Conservation (phyloP, 1,140 invertebrate genomes). For the Stegodyphus mimosarum region DNA sequence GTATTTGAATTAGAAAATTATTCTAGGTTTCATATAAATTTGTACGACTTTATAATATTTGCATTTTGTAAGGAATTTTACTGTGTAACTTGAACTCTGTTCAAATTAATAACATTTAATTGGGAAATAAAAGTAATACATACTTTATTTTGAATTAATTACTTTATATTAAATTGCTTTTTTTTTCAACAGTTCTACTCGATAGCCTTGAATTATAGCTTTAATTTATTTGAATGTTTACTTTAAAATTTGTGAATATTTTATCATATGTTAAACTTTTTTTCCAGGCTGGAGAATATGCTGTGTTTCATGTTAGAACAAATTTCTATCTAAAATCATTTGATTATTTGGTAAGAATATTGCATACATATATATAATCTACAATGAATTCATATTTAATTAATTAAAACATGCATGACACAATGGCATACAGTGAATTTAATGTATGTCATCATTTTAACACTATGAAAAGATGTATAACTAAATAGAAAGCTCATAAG, state of each 20-base stretch:
- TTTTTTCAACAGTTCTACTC: background rate
- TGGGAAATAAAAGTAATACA: background rate
- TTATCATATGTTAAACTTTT: background rate
- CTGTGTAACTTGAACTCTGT: no score
- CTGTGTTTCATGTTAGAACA: conserved; percentile 69
- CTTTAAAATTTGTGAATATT: background rate
- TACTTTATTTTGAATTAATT: background rate
- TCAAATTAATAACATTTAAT: background rate
- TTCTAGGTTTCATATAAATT: no score
- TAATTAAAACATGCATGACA: no score
- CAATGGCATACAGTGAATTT: no score
- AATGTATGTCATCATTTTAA: no score
- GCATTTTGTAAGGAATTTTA: no score
- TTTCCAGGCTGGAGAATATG: conserved; percentile 68
- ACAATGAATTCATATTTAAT: no score
- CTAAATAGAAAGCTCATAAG: no score
- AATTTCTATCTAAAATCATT: conserved; percentile 70
- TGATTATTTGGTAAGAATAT: conserved; percentile 68
- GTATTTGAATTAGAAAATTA: no score
- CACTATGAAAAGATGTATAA: no score
- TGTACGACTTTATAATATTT: no score
- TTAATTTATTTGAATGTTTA: background rate
- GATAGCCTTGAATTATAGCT: background rate
- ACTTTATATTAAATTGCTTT: background rate
- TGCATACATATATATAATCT: background rate